Percentiles rank a stretch among this genome's conserved stretches.
phyloP scores from a whole-genome alignment of 53 echinoderm and acorn worm genomes.

The Temnopleurus reevesii region DNA sequence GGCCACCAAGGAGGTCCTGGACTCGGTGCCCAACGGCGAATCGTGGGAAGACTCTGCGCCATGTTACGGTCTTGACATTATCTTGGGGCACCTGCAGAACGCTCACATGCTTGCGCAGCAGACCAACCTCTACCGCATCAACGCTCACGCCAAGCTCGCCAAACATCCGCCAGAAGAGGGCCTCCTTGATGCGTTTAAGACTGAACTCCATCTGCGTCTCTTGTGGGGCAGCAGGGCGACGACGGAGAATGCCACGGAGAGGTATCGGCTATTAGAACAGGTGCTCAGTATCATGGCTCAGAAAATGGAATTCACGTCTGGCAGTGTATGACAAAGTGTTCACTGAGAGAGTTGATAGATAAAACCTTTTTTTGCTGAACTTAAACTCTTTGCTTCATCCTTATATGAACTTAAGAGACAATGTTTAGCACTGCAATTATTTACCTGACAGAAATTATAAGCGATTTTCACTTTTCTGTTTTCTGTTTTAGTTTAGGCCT shows the following conservation, averaged over 20 bases:
- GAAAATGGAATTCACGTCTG: conserved; percentile 74
- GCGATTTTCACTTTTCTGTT: no score
- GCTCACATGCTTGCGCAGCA: conserved; percentile 84
- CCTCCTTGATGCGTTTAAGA: conserved; percentile 74
- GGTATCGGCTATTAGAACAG: conserved; percentile 80
- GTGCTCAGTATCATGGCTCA: conserved; percentile 84
- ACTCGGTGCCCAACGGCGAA: conserved; percentile 75
- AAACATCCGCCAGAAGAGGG: conserved; percentile 73
- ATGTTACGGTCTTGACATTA: conserved; percentile 82
- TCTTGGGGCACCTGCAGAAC: conserved; percentile 81
- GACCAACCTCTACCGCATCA: conserved; percentile 83
- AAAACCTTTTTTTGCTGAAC: no score
- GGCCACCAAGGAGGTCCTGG: conserved; percentile 73
- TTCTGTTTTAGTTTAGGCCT: no score
- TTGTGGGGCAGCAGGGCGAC: conserved; percentile 96
- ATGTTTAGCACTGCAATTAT: no score
- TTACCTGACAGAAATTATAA: no score
- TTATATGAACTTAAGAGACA: no score
- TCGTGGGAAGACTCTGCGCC: conserved; percentile 83
- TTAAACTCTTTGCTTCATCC: no score
- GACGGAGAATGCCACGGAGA: conserved; percentile 65
- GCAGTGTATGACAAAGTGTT: conserved; percentile 52
- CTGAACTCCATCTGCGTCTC: conserved; percentile 88
- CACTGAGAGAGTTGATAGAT: no score
- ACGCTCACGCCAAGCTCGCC: conserved; percentile 74